Evolutionary conservation across 2,888 invertebrate genomes (phyloP).

Genomic region (Eilema griseolum): DNA sequence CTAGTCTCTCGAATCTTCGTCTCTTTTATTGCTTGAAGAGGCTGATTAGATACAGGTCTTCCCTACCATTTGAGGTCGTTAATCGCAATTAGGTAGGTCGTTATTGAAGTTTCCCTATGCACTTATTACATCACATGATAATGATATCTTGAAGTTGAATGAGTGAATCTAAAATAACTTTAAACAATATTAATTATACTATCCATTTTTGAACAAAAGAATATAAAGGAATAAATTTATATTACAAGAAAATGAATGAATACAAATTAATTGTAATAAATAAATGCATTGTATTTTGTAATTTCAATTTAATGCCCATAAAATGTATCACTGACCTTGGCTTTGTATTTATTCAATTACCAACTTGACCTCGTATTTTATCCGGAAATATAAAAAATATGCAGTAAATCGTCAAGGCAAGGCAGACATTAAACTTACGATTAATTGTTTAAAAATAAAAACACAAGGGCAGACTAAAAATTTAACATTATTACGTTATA

Average conservation of each 20-base stretch:
- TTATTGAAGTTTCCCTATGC: too few species aligned
- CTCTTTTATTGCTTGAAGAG: too few species aligned
- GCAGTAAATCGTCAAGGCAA: background rate
- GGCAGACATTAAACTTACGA: constrained; percentile 6
- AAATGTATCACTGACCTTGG: constrained; percentile 11
- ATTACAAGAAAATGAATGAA: background rate
- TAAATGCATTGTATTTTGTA: background rate
- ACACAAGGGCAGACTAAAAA: constrained; percentile 21
- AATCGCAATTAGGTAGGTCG: too few species aligned
- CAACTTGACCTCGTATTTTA: constrained; percentile 28
- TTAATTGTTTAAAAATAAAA: background rate
- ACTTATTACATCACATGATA: too few species aligned
- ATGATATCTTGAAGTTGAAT: too few species aligned
- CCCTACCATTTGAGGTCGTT: too few species aligned
- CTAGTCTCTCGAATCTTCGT: too few species aligned
- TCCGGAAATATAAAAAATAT: constrained; percentile 9
- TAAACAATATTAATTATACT: background rate
- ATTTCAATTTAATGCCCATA: constrained; percentile 7
- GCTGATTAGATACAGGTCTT: too few species aligned
- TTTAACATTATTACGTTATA: constrained; percentile 15
- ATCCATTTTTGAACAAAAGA: background rate
- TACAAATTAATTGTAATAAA: background rate
- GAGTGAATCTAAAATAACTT: too few species aligned
- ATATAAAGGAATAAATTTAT: too few species aligned
- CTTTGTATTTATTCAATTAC: constrained; percentile 13